phyloP scores from a whole-genome alignment of 1,140 invertebrate species.

The Aphis craccivora region DNA sequence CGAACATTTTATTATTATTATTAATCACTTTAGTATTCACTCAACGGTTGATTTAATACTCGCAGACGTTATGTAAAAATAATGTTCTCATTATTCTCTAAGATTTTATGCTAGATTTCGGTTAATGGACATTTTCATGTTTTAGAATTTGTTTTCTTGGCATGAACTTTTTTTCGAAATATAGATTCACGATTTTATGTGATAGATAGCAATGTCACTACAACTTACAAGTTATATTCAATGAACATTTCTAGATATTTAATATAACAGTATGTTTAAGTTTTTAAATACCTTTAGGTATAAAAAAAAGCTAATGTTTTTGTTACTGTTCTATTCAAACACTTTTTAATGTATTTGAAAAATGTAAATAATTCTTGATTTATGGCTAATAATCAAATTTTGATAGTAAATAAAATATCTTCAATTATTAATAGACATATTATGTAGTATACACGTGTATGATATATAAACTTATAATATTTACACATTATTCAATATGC shows the following conservation, averaged over 20 bases:
- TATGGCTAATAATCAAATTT: too few species aligned
- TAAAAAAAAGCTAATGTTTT: too few species aligned
- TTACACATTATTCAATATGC: too few species aligned
- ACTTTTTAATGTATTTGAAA: not conserved
- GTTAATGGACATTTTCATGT: not conserved
- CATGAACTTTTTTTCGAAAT: not conserved
- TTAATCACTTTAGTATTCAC: not conserved
- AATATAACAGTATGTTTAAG: not conserved
- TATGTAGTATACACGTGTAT: too few species aligned
- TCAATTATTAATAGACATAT: too few species aligned
- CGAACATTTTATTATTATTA: not conserved
- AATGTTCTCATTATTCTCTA: not conserved
- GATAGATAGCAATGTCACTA: not conserved
- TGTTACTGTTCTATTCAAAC: not conserved
- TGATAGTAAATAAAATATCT: too few species aligned
- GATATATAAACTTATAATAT: too few species aligned
- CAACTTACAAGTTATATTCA: not conserved
- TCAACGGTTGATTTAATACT: slow-evolving; percentile 26
- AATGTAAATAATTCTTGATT: not conserved
- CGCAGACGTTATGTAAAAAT: slow-evolving; percentile 31
- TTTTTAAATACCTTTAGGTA: not conserved
- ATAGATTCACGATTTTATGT: not conserved
- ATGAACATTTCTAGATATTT: not conserved
- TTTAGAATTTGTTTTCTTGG: not conserved
- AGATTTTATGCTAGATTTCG: slow-evolving; percentile 16